These are phyloP conservation scores for Papio anubis DNA, from an alignment of 2,113 vertebrate genomes.

Conservation along the genomic window DNA sequence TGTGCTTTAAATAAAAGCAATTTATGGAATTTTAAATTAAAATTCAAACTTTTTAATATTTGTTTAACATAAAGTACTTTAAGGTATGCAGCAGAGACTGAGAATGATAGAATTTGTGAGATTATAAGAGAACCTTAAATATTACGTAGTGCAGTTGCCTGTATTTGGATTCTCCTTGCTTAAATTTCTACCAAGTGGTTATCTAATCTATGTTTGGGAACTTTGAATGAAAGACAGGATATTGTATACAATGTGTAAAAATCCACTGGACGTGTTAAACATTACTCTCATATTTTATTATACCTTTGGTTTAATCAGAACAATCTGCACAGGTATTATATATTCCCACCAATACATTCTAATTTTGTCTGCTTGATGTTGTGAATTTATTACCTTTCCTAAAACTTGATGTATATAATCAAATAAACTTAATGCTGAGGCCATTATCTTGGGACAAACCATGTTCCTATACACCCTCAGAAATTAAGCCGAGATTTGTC, in stretches of 20 bases:
- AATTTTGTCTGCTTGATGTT: background rate
- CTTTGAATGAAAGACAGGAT: background rate
- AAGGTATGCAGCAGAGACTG: background rate
- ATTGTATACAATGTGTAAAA: background rate
- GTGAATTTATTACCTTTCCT: background rate
- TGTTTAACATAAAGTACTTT: conserved; percentile 11
- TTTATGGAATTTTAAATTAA: background rate
- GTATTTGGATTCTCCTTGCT: background rate
- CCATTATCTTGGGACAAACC: background rate
- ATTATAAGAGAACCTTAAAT: background rate
- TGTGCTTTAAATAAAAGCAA: background rate
- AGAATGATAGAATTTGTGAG: background rate
- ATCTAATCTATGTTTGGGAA: background rate
- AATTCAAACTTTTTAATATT: background rate
- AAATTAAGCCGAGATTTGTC: background rate
- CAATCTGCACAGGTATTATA: background rate
- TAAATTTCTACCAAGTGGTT: background rate
- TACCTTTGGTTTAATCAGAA: background rate
- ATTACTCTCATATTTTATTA: background rate
- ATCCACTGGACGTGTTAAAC: background rate
- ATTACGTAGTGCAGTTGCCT: background rate
- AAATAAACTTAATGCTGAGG: background rate
- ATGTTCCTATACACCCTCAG: background rate
- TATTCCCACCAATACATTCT: background rate
- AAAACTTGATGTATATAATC: background rate